Conservation (phyloP, 92 coral and sea anemone species). For the Blastomussa wellsi region DNA sequence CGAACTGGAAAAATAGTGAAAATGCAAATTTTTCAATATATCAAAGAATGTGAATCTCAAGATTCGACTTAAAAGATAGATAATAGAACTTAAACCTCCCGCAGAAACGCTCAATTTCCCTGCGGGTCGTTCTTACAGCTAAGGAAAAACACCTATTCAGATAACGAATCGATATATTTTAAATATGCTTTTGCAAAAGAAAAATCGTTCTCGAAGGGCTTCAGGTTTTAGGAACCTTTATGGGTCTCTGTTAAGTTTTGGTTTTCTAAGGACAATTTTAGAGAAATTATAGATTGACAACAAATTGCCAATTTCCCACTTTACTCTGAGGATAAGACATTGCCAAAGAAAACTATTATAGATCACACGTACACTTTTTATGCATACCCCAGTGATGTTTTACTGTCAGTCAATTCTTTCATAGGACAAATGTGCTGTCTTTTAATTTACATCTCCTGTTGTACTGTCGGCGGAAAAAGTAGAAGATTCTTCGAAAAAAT, state of each 20-base stretch:
- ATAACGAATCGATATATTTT: not conserved
- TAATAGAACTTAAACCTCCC: not conserved
- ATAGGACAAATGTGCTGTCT: not conserved
- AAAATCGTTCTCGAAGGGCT: not conserved
- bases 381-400: not conserved
- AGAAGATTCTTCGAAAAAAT: not conserved
- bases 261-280: not conserved
- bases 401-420: not conserved
- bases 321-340: not conserved
- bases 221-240: not conserved
- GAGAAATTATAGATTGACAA: not conserved
- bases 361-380: not conserved
- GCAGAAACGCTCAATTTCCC: not conserved
- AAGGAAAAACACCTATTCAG: not conserved
- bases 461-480: not conserved
- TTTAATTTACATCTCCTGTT: too few relatives aligned
- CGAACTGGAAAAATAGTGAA: not conserved
- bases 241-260: not conserved
- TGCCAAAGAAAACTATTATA: not conserved
- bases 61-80: conserved; percentile 7
- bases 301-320: not conserved
- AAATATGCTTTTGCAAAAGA: not conserved
- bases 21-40: conserved; percentile 5
- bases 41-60: conserved; percentile 9
- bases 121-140: not conserved